Conservation (phyloP, 2,797 vertebrate species). For the Etheostoma perlongum region DNA sequence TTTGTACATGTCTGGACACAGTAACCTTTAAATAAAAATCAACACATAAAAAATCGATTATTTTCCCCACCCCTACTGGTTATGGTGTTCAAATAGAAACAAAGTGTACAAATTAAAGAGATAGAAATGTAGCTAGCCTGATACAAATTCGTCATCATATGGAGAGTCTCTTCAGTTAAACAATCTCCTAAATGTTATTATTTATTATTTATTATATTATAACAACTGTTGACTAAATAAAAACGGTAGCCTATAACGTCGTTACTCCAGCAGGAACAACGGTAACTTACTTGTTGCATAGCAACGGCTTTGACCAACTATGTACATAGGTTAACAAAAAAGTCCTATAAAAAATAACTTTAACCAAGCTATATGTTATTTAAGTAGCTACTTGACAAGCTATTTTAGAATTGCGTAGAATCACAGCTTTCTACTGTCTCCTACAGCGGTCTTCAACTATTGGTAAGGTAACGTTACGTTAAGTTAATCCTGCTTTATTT, state of each 20-base stretch:
- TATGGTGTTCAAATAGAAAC: neutral
- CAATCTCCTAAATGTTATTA: neutral
- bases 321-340: neutral
- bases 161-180: neutral
- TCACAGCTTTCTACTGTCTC: neutral
- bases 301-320: conserved; percentile 28
- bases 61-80: too few species aligned
- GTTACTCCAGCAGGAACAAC: too few species aligned
- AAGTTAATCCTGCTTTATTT: too few species aligned
- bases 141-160: too few species aligned
- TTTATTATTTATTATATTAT: too few species aligned
- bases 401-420: conserved; percentile 6
- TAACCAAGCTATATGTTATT: neutral
- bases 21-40: too few species aligned
- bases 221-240: too few species aligned
- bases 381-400: neutral
- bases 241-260: too few species aligned
- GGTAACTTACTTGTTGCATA: conserved; percentile 25
- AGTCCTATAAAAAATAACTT: too few species aligned
- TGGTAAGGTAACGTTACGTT: neutral
- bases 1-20: too few species aligned
- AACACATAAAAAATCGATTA: too few species aligned
- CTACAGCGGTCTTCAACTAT: neutral
- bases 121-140: neutral
- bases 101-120: neutral